Evolutionary conservation across 1,140 invertebrate genomes (phyloP), one percentile per base, ranked within the genome.

Genomic region (Drosophila ercepeae): DNA sequence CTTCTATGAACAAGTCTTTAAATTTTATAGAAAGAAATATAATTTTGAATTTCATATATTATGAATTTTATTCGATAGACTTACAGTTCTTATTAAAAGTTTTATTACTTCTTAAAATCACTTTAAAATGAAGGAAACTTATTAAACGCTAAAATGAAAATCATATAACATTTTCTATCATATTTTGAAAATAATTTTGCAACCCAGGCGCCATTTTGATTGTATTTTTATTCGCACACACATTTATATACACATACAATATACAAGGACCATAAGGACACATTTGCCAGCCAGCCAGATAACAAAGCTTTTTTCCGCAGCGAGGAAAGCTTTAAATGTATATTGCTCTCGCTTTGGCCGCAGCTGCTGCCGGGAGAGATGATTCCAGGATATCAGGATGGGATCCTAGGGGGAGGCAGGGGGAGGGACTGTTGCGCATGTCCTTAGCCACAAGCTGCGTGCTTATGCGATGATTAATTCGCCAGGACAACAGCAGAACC

Each of bases 221-320:
- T 86, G 71, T 57, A 49, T 76, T 65, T 55, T 58, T 51, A 75
- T 83, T 51, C 54, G 50, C 51, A 73, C 25, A 41, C 58, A 57
- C 36, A 74, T 51, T 5, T 13, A 36, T 48, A 34, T 46, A 21
- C 13, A 25, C 61, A 39, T 42, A 46, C 13, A 16, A 39, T 53
- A 16, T 48, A 61, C 60, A 32, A 63, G 57, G 58, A 54, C 58
- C 72, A 86, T 67, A 65, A 67, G 63, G 63, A 67, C 63, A 67
- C 63, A 67, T 53, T 65, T 65, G 72, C 72, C 65, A 84, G 75
- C 74, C 70, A 84, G 81, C 75, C 79, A 84, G 81, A 84, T 86
- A 84, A 55, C 67, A 41, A 76, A 84, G 82, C 82, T 84, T 84
- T 81, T 44, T 45, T 61, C 57, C 29, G 39, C 54, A 13, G 13